phyloP scores from a whole-genome alignment of 2,888 invertebrate species.

The Sympetrum striolatum region DNA sequence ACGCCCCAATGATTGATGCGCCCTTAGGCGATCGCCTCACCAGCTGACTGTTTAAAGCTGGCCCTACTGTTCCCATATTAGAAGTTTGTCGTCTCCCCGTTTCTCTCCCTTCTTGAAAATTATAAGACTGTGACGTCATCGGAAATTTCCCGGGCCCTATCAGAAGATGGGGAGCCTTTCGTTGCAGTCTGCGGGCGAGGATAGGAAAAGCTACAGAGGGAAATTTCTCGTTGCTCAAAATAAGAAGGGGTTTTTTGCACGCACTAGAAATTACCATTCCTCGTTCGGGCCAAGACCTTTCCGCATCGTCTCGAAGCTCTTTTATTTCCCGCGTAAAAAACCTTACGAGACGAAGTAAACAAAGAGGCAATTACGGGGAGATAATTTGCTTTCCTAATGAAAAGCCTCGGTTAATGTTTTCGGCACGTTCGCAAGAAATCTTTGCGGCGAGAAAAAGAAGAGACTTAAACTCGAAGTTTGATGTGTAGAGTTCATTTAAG shows the following conservation, averaged over 20 bases:
- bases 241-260: no score
- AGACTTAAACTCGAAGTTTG: neutral
- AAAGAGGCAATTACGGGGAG: neutral
- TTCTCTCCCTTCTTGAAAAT: neutral
- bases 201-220: neutral
- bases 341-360: neutral
- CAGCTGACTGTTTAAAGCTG: no score
- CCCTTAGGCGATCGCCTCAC: no score
- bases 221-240: neutral
- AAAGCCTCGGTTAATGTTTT: neutral
- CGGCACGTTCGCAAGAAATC: neutral
- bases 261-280: neutral
- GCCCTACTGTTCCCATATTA: no score
- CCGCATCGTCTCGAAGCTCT: neutral
- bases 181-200: neutral
- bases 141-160: neutral
- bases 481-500: neutral
- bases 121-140: conserved; percentile 18
- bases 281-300: neutral
- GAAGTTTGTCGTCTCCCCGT: neutral
- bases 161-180: neutral
- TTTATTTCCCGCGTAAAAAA: neutral
- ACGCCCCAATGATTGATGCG: no score
- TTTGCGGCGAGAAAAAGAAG: neutral
- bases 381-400: neutral